Conservation (phyloP, 1,140 invertebrate genomes). For the Drosophila bocqueti region DNA sequence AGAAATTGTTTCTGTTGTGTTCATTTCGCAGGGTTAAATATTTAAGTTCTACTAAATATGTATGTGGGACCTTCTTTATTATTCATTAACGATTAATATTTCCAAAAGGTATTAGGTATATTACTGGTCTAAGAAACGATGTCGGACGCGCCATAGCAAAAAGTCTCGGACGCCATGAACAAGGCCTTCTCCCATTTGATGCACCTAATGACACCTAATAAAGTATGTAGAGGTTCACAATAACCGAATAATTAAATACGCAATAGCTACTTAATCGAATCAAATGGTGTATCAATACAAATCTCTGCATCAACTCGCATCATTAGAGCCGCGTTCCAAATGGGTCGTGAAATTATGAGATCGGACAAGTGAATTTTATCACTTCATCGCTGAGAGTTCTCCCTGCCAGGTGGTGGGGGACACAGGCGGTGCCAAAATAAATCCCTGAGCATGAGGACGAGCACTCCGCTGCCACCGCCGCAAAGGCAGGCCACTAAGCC, state of each 20-base stretch:
- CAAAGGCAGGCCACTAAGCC: constrained; percentile 41
- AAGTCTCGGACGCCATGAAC: too few relatives aligned
- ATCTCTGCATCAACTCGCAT: constrained; percentile 5
- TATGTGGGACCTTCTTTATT: too few relatives aligned
- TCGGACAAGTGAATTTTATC: constrained; percentile 28
- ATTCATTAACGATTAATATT: too few relatives aligned
- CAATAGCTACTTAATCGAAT: neutral
- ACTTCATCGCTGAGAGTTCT: constrained; percentile 37
- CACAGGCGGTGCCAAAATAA: constrained; percentile 55
- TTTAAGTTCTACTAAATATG: neutral
- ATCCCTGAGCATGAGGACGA: constrained; percentile 40
- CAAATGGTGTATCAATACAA: constrained; percentile 9
- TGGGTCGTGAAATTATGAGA: constrained; percentile 26
- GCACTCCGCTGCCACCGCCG: constrained; percentile 24
- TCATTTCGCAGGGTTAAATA: neutral
- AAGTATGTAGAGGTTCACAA: too few relatives aligned
- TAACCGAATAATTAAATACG: neutral
- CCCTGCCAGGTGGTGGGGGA: neutral
- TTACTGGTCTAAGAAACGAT: too few relatives aligned
- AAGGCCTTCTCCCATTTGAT: too few relatives aligned
- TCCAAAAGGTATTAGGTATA: too few relatives aligned
- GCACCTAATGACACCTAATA: too few relatives aligned
- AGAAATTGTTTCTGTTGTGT: neutral
- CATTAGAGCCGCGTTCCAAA: constrained; percentile 18
- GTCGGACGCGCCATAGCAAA: too few relatives aligned